Evolutionary conservation across 2,113 vertebrate genomes (phyloP).

Genomic region (Lampris incognitus): DNA sequence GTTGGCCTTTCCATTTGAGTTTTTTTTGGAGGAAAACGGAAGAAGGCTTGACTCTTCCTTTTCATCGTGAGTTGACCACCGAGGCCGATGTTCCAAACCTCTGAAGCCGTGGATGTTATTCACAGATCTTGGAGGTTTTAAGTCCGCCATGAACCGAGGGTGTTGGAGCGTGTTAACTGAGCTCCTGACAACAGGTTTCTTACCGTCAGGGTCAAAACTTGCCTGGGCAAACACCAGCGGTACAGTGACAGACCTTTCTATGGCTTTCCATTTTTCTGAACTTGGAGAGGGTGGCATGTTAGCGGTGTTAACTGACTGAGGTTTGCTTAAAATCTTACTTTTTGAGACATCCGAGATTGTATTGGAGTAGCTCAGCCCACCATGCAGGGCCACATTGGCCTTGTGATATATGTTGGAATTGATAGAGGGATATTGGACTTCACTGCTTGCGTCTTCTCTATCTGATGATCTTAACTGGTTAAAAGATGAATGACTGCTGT

Average conservation of each 20-base stretch:
- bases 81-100: conserved; percentile 18
- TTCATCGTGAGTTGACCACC: not conserved
- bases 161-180: not conserved
- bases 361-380: not conserved
- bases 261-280: not conserved
- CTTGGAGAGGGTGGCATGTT: not conserved
- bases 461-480: not conserved
- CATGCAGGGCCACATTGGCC: not conserved
- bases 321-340: not conserved
- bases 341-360: not conserved
- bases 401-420: not conserved
- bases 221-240: not conserved
- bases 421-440: not conserved
- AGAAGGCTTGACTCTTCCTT: not conserved
- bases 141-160: not conserved
- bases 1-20: not conserved
- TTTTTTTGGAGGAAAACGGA: not conserved
- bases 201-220: not conserved
- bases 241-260: not conserved
- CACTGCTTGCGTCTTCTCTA: not conserved
- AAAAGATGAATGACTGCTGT: not conserved
- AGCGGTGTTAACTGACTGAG: too few relatives aligned
- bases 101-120: conserved; percentile 31
- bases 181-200: not conserved
- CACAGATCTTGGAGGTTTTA: not conserved